Conservation (phyloP, 2,113 vertebrate species). For the Shinisaurus crocodilurus region DNA sequence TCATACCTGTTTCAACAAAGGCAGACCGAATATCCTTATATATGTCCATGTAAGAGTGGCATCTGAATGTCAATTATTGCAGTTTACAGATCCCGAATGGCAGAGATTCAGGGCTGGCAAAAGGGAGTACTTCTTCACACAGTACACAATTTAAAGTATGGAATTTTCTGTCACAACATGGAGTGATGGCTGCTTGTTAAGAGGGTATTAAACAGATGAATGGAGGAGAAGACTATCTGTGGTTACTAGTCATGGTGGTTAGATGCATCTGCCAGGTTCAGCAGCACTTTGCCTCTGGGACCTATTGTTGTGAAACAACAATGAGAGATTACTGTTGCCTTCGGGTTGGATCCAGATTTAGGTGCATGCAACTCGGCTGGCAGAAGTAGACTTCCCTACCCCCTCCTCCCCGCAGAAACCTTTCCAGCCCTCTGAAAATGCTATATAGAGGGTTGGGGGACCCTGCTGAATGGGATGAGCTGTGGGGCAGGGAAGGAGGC, state of each 20-base stretch:
- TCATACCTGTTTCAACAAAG: too few species aligned
- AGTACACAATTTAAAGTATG: not conserved
- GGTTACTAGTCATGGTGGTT: not conserved
- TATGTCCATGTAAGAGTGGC: too few species aligned
- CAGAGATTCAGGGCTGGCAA: not conserved
- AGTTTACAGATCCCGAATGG: not conserved
- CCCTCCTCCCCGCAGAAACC: too few species aligned
- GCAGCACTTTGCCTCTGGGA: not conserved
- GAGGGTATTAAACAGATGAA: not conserved
- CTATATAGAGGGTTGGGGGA: too few species aligned
- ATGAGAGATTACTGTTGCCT: too few species aligned
- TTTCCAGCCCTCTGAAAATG: too few species aligned
- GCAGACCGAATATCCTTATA: too few species aligned
- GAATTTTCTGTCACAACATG: not conserved
- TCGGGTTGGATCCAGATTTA: too few species aligned
- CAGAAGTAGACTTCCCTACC: not conserved
- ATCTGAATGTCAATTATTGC: too few species aligned
- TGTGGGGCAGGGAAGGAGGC: too few species aligned
- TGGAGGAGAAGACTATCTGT: not conserved
- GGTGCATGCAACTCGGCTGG: too few species aligned
- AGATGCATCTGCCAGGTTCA: not conserved
- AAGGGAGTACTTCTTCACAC: not conserved
- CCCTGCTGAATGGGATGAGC: too few species aligned
- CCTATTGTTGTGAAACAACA: not conserved
- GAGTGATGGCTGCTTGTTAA: not conserved